phyloP scores from a whole-genome alignment of 2,797 vertebrate genomes.

The Mormyrops boulengeri region DNA sequence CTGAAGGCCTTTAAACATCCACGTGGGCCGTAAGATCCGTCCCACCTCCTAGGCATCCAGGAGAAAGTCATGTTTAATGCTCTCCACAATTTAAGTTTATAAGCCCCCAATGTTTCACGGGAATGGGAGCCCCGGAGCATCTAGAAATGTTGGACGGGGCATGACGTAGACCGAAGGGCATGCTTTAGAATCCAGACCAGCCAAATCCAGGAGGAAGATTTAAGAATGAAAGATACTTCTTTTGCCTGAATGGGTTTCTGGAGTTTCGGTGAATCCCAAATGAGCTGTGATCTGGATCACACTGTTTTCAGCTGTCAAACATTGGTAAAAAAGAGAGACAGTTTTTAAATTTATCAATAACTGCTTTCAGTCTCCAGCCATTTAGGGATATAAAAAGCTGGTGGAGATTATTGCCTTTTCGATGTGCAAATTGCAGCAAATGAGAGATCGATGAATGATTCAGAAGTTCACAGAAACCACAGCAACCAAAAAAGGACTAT shows the following conservation, averaged over 20 bases:
- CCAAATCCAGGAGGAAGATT: neutral
- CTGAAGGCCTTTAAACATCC: neutral
- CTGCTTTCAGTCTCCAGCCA: neutral
- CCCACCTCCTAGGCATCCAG: neutral
- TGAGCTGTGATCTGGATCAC: neutral
- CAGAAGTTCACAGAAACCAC: neutral
- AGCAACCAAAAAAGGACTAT: neutral
- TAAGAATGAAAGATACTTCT: neutral
- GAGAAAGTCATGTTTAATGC: neutral
- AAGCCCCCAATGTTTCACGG: neutral
- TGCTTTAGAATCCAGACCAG: neutral
- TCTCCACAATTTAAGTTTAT: neutral
- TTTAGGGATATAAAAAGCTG: neutral
- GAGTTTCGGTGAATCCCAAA: neutral
- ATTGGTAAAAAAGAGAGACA: neutral
- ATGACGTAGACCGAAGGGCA: neutral
- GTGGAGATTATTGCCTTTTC: neutral
- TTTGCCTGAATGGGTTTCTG: neutral
- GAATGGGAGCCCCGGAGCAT: neutral
- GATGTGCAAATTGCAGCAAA: neutral
- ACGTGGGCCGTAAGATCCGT: neutral
- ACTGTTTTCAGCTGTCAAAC: neutral
- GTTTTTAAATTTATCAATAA: neutral
- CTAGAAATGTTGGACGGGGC: neutral
- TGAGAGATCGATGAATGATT: neutral